These are phyloP conservation scores for Candoia aspera DNA, from an alignment of 2,113 vertebrate species.

Conservation along the genomic window DNA sequence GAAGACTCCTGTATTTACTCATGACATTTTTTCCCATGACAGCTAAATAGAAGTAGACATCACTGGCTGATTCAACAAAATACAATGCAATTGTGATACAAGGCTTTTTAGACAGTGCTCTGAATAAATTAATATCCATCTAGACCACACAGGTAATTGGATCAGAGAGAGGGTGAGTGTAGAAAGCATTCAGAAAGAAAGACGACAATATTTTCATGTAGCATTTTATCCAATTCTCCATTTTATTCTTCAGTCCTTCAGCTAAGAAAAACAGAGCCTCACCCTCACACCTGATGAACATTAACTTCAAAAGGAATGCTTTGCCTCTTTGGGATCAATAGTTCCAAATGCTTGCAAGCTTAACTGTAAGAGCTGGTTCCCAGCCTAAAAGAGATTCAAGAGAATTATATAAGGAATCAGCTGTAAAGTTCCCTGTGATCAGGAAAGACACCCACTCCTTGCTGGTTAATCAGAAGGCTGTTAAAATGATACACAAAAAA, in stretches of 20 bases:
- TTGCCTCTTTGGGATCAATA: background rate
- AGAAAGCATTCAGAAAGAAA: background rate
- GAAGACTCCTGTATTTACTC: background rate
- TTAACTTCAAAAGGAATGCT: background rate
- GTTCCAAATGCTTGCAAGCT: background rate
- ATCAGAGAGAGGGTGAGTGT: background rate
- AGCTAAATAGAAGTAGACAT: constrained; percentile 1
- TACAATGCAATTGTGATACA: too few relatives aligned
- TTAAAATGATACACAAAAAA: too few relatives aligned
- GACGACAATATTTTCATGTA: background rate
- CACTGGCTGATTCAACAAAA: background rate
- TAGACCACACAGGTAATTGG: background rate
- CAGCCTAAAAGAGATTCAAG: too few relatives aligned
- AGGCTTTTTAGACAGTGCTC: background rate
- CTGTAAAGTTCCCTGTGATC: too few relatives aligned
- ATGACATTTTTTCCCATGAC: constrained; percentile 13
- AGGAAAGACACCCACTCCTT: too few relatives aligned
- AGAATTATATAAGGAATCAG: too few relatives aligned
- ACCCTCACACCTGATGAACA: background rate
- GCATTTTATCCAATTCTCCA: background rate
- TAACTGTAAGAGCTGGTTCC: too few relatives aligned
- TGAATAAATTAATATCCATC: background rate
- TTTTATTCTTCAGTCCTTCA: background rate
- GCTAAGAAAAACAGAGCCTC: background rate
- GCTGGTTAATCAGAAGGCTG: too few relatives aligned